These are phyloP conservation scores for Hipparchia sbordonii DNA, from an alignment of 2,888 invertebrate species.

Conservation along the genomic window DNA sequence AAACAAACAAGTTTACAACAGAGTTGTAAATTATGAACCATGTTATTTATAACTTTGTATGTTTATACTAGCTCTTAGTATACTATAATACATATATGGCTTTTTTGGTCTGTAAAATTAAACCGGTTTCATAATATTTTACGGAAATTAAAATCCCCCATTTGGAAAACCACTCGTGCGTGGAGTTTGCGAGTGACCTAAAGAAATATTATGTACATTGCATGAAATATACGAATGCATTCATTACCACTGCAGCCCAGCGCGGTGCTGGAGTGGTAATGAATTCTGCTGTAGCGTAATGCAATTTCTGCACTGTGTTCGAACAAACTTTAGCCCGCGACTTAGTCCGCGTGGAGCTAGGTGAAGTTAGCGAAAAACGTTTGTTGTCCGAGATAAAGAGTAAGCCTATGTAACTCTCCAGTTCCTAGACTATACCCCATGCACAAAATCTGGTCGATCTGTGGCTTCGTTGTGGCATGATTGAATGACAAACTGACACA, in stretches of 20 bases:
- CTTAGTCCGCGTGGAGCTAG: background rate
- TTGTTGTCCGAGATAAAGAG: too few relatives aligned
- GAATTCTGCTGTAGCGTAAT: conserved; percentile 34
- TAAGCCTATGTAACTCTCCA: too few relatives aligned
- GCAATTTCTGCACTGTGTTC: conserved; percentile 14
- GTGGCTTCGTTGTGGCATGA: too few relatives aligned
- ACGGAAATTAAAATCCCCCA: conserved; percentile 13
- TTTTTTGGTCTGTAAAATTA: background rate
- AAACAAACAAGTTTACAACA: too few relatives aligned
- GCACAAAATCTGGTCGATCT: too few relatives aligned
- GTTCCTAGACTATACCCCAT: too few relatives aligned
- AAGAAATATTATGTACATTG: conserved; percentile 37
- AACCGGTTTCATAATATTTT: conserved; percentile 17
- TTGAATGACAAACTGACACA: too few relatives aligned
- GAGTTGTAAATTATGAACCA: too few relatives aligned
- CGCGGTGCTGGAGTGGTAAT: conserved; percentile 28
- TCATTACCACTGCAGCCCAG: conserved; percentile 36
- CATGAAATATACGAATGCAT: conserved; percentile 34
- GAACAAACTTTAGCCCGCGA: background rate
- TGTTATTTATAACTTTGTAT: too few relatives aligned
- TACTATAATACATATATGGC: too few relatives aligned
- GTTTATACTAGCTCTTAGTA: too few relatives aligned
- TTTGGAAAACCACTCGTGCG: conserved; percentile 16
- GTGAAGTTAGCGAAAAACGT: too few relatives aligned
- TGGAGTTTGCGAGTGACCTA: conserved; percentile 34